These are phyloP conservation scores for Phragmatobia fuliginosa DNA, from an alignment of 2,888 invertebrate genomes.

Conservation along the genomic window DNA sequence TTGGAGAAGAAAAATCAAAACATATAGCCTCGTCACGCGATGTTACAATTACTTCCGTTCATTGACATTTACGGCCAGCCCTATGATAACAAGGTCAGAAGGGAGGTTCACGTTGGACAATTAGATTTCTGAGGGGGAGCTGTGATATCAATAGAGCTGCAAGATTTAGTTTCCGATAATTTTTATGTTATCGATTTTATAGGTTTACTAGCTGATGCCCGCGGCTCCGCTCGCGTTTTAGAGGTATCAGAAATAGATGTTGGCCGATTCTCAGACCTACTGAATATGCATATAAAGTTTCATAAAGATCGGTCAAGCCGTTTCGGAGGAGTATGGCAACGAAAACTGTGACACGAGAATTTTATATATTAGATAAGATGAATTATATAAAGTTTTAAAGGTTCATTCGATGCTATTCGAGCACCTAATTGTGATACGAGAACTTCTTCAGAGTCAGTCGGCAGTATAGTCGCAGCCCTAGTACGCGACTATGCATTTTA, in stretches of 20 bases:
- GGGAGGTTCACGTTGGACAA: conserved; percentile 18
- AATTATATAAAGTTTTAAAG: background rate
- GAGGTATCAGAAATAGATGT: no score
- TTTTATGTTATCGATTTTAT: conserved; percentile 8
- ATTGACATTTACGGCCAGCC: conserved; percentile 39
- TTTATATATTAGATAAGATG: no score
- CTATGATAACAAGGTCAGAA: conserved; percentile 38
- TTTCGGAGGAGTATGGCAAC: no score
- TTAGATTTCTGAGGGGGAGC: conserved; percentile 12
- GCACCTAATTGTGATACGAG: background rate
- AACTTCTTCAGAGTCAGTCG: no score
- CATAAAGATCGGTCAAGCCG: no score
- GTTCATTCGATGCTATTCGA: background rate
- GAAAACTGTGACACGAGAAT: no score
- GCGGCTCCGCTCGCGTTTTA: no score
- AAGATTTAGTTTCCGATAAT: conserved; percentile 6
- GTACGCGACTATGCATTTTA: no score
- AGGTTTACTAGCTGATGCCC: background rate
- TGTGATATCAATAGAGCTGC: conserved; percentile 8
- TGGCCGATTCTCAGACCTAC: no score
- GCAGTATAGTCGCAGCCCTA: no score
- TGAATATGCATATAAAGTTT: no score
- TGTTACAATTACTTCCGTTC: conserved; percentile 39
- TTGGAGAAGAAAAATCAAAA: conserved; percentile 21
- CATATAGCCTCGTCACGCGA: conserved; percentile 34